Conservation (phyloP, 2,113 vertebrate species). For the Lepus americanus region DNA sequence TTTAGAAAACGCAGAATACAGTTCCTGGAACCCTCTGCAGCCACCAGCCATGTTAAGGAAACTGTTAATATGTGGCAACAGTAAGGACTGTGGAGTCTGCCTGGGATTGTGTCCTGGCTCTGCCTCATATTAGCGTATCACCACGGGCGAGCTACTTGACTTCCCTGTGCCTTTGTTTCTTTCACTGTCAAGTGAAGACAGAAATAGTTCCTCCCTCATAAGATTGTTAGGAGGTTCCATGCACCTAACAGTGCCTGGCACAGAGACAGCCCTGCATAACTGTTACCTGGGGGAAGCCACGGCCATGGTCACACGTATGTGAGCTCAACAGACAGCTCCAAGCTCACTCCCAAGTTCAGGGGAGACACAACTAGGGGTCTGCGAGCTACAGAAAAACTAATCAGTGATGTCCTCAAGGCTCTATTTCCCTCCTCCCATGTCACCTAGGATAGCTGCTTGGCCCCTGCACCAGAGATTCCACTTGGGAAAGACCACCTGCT, state of each 20-base stretch:
- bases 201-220: not conserved
- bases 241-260: too few relatives aligned
- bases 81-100: not conserved
- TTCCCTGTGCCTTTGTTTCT: not conserved
- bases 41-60: not conserved
- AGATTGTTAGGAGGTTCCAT: not conserved
- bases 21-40: not conserved
- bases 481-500: not conserved
- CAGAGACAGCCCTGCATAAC: not conserved
- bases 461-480: not conserved
- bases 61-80: not conserved
- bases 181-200: not conserved
- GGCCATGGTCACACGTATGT: not conserved
- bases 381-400: not conserved
- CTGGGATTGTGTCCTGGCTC: not conserved
- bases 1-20: not conserved
- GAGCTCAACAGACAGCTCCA: not conserved
- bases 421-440: not conserved
- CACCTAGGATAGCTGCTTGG: not conserved
- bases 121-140: not conserved
- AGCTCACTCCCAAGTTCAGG: not conserved
- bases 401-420: not conserved
- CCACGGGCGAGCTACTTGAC: not conserved
- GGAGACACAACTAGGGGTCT: not conserved
- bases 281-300: not conserved